Evolutionary conservation across 2,888 invertebrate species (phyloP), one percentile per base, ranked within the genome.

Genomic region (Steinernema scapterisci): DNA sequence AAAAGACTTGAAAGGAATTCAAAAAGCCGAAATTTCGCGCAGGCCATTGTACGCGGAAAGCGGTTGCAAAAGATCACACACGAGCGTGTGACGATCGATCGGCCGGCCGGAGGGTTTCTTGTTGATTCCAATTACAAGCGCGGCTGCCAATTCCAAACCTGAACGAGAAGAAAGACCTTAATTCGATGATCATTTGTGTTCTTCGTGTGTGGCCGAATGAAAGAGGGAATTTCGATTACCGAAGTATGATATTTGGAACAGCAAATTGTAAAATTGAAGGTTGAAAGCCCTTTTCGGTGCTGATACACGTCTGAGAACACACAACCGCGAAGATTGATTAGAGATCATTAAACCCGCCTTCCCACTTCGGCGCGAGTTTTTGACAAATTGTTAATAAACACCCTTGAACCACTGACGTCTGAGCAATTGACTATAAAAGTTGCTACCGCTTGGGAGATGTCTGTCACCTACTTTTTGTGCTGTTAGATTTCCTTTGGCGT

Each of bases 321-420:
- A 38, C 38, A 38, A 38, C 38, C 38, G 38, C 5, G 63, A 63
- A n/a, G 27, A 63, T 25, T 16, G 63, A 63, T 63, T 27, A 63
- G 27, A 25, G 63, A 63, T 63, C 63, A 38, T 11, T 7, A 16
- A 38, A 27, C 23, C 63, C 63, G 63, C 63, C 63, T 31, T 63
- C 63, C 27, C 63, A 63, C 23, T 38, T 38, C 27, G 23, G 63
- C 63, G 63, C 31, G 27, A 31, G 27, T 31, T 52, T 31, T 63
- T 31, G 31, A 63, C 16, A 31, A 63, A 25, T 63, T 27, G 38
- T 63, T 63, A 63, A 63, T 31, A 63, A 63, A 27, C 63, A 63
- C 63, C 25, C 63, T 63, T 63, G 63, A 63, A 63, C 63, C 63
- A 16, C 48, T 19, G 63, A 63, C 63, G 63, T 63, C 63, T 3